Conservation (phyloP, 1,140 invertebrate species). For the Odontomachus brunneus region DNA sequence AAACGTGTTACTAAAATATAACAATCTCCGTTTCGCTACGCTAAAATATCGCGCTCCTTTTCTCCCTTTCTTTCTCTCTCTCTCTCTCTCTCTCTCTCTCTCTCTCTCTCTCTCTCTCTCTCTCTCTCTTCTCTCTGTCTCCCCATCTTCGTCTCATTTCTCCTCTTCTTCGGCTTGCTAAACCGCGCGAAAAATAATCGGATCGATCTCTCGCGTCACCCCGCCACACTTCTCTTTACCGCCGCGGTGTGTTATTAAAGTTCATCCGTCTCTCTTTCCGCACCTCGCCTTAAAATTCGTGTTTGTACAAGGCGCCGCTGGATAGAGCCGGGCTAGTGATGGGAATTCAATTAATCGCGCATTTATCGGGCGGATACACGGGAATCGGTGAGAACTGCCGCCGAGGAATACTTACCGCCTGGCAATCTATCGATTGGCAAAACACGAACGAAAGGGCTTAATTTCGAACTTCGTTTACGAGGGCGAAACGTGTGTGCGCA, state of each 20-base stretch:
- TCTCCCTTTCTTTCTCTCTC: too few relatives aligned
- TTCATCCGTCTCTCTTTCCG: constrained; percentile 34
- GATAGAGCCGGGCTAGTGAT: constrained; percentile 18
- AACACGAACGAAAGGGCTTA: constrained; percentile 46
- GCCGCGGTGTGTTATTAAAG: constrained; percentile 45
- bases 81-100: too few relatives aligned
- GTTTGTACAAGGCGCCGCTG: constrained; percentile 43
- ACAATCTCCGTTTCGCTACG: constrained; percentile 37
- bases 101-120: too few relatives aligned
- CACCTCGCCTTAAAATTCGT: constrained; percentile 37
- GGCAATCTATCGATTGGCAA: constrained; percentile 47
- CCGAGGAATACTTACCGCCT: constrained; percentile 43
- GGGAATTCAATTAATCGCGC: constrained; percentile 53
- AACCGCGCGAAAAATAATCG: constrained; percentile 4
- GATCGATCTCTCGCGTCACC: constrained; percentile 21
- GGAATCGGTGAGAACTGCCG: constrained; percentile 19
- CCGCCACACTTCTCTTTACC: too few relatives aligned
- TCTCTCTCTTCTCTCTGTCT: too few relatives aligned
- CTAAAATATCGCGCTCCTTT: constrained; percentile 2
- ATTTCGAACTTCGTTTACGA: constrained; percentile 28
- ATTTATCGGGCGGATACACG: constrained; percentile 38
- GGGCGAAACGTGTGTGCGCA: constrained; percentile 14
- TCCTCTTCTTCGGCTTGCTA: not conserved
- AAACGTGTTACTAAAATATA: constrained; percentile 57
- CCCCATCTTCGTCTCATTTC: too few relatives aligned